These are phyloP conservation scores for Platorchestia sp. DNA, from an alignment of 1,140 invertebrate genomes.

Conservation along the genomic window DNA sequence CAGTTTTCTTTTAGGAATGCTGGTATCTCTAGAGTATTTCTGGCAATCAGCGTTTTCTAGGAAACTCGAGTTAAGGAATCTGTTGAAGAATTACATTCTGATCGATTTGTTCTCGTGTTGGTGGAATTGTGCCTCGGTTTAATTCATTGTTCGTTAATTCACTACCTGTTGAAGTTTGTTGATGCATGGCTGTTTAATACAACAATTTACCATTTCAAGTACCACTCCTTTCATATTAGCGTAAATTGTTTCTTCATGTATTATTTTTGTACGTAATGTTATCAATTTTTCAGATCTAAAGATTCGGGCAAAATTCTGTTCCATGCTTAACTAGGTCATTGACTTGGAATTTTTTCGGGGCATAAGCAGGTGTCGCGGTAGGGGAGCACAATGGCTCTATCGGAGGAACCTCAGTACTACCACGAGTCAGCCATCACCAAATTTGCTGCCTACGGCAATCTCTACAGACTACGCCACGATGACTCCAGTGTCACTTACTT, in stretches of 20 bases:
- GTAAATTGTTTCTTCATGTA: no score
- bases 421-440: conserved; percentile 30
- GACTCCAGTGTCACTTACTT: conserved; percentile 43
- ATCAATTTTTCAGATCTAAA: not conserved
- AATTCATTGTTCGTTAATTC: no score
- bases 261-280: not conserved
- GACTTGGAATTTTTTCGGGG: not conserved
- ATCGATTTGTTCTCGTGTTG: no score
- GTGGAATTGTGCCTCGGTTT: no score
- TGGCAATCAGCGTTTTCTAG: no score
- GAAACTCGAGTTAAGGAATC: no score
- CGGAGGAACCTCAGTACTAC: conserved; percentile 19
- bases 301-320: not conserved
- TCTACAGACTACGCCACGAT: conserved; percentile 48
- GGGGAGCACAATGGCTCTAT: not conserved
- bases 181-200: not conserved
- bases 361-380: not conserved
- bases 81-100: no score
- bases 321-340: not conserved
- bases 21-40: not conserved
- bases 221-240: not conserved
- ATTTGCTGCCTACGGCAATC: conserved; percentile 39
- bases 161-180: no score
- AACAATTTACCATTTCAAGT: not conserved
- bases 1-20: not conserved